A percentile compares a stretch with the other conserved stretches of the same genome.
phyloP scores from a whole-genome alignment of 2,797 vertebrate genomes.

The Mycteria americana region DNA sequence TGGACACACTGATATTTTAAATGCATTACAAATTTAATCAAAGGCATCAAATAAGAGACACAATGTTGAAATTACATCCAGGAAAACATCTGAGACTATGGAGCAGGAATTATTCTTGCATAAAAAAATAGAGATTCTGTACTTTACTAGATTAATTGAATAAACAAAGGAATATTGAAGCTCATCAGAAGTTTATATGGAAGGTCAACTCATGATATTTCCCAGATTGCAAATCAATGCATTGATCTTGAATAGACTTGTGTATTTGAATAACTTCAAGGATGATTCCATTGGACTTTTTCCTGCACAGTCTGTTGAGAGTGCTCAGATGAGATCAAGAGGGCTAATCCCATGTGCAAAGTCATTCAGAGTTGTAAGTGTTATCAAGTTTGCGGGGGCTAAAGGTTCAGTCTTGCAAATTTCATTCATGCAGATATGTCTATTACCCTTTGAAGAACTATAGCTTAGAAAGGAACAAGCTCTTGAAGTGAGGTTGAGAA shows the following conservation, averaged over 20 bases:
- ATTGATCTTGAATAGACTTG: background rate
- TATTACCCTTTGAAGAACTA: background rate
- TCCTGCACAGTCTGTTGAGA: background rate
- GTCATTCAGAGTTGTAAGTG: background rate
- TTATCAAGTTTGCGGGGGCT: background rate
- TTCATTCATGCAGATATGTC: background rate
- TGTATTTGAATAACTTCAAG: background rate
- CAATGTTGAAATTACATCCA: slow-evolving; percentile 11
- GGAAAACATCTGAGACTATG: slow-evolving; percentile 40
- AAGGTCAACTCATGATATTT: background rate
- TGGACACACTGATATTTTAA: slow-evolving; percentile 27
- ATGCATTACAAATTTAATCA: slow-evolving; percentile 48
- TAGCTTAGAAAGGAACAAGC: background rate
- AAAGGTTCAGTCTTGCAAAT: background rate
- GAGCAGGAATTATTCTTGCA: background rate
- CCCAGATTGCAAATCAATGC: background rate
- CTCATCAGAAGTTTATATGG: background rate
- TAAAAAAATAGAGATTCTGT: background rate
- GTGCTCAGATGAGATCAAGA: background rate
- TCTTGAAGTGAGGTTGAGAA: background rate
- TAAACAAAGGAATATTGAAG: background rate
- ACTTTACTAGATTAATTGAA: background rate
- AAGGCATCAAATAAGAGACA: background rate
- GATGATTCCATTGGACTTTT: background rate
- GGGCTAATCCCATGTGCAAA: background rate